Base-by-base conservation (phyloP, 2,113 vertebrate genomes). In the Maylandia zebra region DNA sequence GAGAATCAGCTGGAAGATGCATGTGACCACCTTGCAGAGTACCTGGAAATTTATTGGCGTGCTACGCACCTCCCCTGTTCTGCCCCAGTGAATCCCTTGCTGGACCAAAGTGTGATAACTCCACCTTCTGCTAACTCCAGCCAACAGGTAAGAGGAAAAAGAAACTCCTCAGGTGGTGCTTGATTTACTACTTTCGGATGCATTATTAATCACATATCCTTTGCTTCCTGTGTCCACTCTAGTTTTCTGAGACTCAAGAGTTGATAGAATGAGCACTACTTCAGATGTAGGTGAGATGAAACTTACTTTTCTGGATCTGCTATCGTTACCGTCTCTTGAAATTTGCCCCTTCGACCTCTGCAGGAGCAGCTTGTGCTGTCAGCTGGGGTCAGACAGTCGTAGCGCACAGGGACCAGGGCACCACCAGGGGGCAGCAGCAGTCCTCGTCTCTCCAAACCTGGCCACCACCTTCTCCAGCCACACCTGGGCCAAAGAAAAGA, bases 1-100 rank as follows among this genome's bases (percentile, higher is more conserved):
- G 98, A 99, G 94, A 99, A 99, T 96, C 98, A 99, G 95, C 94
- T 99, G 86, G 98, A 99, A 64, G 98, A 99, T 0, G 98, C 98
- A 11, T 99, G 98, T 4, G 98, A 99, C 91, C 98, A 99, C 94
- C 94, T 99, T 85, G 97, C 98, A 0, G 98, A 99, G 88, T 99
- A 99, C 92, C 96, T 99, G 88, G 98, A 99, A 88, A 98, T 98
- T 48, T 99, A 99, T 91, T 99, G 98, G 98, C 95, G 97, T 0
- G 98, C 98, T 34, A 99, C 98, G 0, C 98, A 99, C 92, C 97
- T 98, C 86, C 98, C 98, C 0, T 94, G 95, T 71, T 94, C 95
- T 14, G 95, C 95, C 91, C 95, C 95, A 24, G 91, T 96, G 1
- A 98, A 98, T 10, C 96, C 97, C 22, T 90, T 96, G 38, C 93